These are phyloP conservation scores for Aphelinus atriplicis DNA, from an alignment of 1,140 invertebrate species.

Conservation along the genomic window DNA sequence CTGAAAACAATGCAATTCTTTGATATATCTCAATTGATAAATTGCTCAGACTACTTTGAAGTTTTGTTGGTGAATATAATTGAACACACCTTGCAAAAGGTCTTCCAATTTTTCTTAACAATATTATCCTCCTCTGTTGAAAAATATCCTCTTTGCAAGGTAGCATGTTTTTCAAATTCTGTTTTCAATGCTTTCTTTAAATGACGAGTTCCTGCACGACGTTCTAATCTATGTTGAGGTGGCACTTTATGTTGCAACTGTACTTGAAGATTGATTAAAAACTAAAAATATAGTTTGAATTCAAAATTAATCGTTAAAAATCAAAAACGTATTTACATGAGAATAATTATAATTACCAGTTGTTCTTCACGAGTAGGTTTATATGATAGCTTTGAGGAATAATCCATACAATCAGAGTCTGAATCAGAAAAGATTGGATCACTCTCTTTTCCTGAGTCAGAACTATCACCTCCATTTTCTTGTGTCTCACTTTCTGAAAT, in stretches of 20 bases:
- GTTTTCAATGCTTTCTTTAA: constrained; percentile 39
- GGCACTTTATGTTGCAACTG: constrained; percentile 41
- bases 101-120: constrained; percentile 52
- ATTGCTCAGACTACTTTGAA: constrained; percentile 17
- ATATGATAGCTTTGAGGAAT: background rate
- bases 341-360: constrained; percentile 3
- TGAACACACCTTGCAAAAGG: constrained; percentile 52
- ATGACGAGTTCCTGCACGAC: constrained; percentile 44
- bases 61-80: constrained; percentile 1
- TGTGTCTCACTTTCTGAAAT: too few species aligned
- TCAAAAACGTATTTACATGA: background rate
- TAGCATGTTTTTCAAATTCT: constrained; percentile 41
- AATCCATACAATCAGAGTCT: too few species aligned
- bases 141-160: constrained; percentile 46
- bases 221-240: constrained; percentile 52
- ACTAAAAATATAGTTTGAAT: background rate
- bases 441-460: too few species aligned
- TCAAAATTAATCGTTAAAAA: background rate
- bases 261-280: constrained; percentile 38
- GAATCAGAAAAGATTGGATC: too few species aligned
- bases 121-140: constrained; percentile 45
- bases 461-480: too few species aligned
- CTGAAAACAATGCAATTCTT: constrained; percentile 36
- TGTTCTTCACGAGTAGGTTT: constrained; percentile 9
- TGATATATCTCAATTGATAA: background rate